Evolutionary conservation across 2,797 vertebrate species (phyloP), one percentile per base, ranked within the genome.

Genomic region (Setipinna tenuifilis): DNA sequence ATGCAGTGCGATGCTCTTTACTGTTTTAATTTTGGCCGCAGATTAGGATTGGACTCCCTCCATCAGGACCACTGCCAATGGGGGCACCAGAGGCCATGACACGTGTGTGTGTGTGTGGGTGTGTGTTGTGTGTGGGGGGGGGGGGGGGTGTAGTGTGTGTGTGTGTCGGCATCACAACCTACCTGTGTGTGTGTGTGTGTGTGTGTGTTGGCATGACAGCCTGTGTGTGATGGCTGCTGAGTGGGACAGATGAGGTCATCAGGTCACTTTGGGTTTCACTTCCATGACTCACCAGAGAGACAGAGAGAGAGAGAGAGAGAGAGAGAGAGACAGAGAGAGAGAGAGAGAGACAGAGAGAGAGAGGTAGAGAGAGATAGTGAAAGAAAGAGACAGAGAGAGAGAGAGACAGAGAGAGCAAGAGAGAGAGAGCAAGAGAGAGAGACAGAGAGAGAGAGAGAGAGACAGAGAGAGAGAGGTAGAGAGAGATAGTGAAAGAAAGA

Each of bases 1-100:
- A n/a, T n/a, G n/a, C n/a, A n/a, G n/a, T n/a, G n/a, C n/a, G 71
- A 87, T 85, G 80, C 84, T 85, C 16, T 80, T 88, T 88, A 88
- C 86, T 85, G 58, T 88, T 86, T 48, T 48, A 48, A 84, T 84
- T 88, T 87, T 89, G 80, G 80, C 82, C 10, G 10, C 4, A 3
- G 46, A 48, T 48, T 48, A 84, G 82, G 83, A 83, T 50, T 80
- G 80, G 65, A 48, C 19, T 12, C 50, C 48, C 54, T 75, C 81
- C 68, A 83, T 57, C 50, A 41, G 23, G 35, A 59, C 35, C 16
- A 6, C 35, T 82, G 19, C 31, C n/a, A 44, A 12, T 82, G 25
- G 62, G 14, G 35, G 59, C 57, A 41, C 62, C 62, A 23, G 1
- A 11, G 14, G 62, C 25, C 23, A 28, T 68, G 62, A 68, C 62